A percentile compares a stretch with the other conserved stretches of the same genome.
Evolutionary conservation across 2,113 vertebrate species (phyloP).

Genomic region (Phyllopteryx taeniolatus): DNA sequence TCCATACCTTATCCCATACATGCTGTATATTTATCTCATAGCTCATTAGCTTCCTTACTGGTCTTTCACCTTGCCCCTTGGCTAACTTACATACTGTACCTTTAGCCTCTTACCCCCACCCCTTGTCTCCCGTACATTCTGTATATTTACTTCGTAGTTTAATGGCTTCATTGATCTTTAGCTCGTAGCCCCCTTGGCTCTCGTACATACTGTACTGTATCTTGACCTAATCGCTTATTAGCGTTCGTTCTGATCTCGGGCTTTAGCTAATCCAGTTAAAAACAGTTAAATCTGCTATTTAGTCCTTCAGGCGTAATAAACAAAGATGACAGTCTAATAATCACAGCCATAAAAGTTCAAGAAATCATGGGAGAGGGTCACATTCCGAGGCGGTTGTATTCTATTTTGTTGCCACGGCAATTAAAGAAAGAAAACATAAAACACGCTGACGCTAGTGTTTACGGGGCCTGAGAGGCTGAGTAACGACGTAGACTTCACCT

Average conservation of each 20-base stretch:
- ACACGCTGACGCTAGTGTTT: slow-evolving; percentile 49
- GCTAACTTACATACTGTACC: no score
- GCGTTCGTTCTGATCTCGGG: not conserved
- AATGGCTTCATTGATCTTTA: no score
- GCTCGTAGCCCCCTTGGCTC: not conserved
- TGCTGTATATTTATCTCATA: no score
- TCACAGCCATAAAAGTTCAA: not conserved
- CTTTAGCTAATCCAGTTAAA: not conserved
- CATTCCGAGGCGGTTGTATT: not conserved
- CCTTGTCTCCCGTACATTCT: no score
- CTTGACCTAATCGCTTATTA: no score
- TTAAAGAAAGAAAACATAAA: slow-evolving; percentile 55
- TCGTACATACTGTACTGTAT: not conserved
- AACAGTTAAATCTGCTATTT: not conserved
- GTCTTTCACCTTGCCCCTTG: no score
- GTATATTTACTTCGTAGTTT: no score
- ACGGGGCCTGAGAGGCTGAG: slow-evolving; percentile 40
- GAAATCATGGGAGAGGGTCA: not conserved
- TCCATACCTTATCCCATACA: no score
- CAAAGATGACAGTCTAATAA: not conserved
- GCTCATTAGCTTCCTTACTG: no score
- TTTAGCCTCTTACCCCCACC: no score
- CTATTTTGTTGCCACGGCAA: slow-evolving; percentile 24
- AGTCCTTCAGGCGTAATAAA: not conserved
- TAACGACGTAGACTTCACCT: slow-evolving; percentile 23